Conservation (phyloP, 35 echinoderm and acorn worm genomes). For the Ophiothrix spiculata region DNA sequence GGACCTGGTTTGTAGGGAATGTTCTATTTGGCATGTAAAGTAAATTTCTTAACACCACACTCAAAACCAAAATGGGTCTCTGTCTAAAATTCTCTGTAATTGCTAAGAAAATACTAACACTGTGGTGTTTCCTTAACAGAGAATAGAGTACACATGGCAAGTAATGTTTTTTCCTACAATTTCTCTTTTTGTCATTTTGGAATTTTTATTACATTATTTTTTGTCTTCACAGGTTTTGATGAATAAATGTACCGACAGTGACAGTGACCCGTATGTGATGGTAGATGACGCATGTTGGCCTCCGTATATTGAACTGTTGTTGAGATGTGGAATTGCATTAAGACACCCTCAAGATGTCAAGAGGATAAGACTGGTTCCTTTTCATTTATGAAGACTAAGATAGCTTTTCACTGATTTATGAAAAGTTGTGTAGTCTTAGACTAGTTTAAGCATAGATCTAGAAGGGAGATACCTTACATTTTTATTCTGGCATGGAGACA, state of each 20-base stretch:
- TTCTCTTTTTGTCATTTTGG: background rate
- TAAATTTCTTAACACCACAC: background rate
- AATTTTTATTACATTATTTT: background rate
- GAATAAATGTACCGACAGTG: constrained; percentile 58
- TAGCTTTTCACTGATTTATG: no score
- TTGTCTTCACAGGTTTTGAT: constrained; percentile 40
- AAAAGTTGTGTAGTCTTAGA: no score
- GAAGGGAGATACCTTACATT: no score
- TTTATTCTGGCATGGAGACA: no score
- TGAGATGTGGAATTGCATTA: constrained; percentile 53
- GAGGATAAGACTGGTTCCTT: constrained; percentile 34
- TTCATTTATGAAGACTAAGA: constrained; percentile 32
- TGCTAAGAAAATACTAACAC: background rate
- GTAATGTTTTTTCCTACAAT: background rate
- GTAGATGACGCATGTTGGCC: constrained; percentile 56
- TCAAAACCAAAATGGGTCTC: background rate
- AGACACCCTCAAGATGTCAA: constrained; percentile 50
- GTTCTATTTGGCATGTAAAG: no score
- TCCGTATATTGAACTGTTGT: constrained; percentile 61
- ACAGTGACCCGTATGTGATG: constrained; percentile 41
- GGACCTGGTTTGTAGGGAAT: no score
- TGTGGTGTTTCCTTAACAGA: background rate
- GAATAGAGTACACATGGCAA: background rate
- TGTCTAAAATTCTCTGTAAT: background rate
- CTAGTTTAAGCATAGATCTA: no score